Conservation (phyloP, 2,888 invertebrate species). For the Argyra leucocephala region DNA sequence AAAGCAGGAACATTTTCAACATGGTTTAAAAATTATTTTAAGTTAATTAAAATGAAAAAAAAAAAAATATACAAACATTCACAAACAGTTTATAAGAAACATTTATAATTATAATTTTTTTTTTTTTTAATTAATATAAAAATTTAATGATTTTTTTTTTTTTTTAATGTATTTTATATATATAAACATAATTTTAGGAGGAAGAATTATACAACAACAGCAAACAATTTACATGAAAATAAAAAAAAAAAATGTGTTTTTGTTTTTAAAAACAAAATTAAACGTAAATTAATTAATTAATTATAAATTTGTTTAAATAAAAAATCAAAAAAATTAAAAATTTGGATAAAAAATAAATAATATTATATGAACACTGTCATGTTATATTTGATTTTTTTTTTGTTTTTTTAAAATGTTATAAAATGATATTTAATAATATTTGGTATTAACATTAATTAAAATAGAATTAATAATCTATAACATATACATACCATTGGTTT, state of each 20-base stretch:
- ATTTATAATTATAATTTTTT: background rate
- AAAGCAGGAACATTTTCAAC: too few species aligned
- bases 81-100: background rate
- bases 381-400: too few species aligned
- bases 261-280: background rate
- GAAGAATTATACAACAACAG: conserved; percentile 21
- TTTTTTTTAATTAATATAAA: background rate
- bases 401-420: too few species aligned
- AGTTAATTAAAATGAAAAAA: background rate
- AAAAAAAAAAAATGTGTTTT: conserved; percentile 25
- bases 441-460: conserved; percentile 12
- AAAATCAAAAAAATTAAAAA: conserved; percentile 18
- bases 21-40: background rate
- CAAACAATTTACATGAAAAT: conserved; percentile 25
- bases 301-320: conserved; percentile 10
- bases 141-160: background rate
- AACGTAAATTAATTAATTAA: background rate
- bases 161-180: background rate
- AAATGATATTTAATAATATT: too few species aligned
- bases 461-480: conserved; percentile 12
- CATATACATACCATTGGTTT: conserved; percentile 67
- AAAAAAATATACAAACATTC: background rate
- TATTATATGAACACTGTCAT: too few species aligned
- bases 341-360: background rate
- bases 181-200: background rate